Base-by-base conservation (phyloP, 2,797 vertebrate species). In the Pyrrhura leucotis region DNA sequence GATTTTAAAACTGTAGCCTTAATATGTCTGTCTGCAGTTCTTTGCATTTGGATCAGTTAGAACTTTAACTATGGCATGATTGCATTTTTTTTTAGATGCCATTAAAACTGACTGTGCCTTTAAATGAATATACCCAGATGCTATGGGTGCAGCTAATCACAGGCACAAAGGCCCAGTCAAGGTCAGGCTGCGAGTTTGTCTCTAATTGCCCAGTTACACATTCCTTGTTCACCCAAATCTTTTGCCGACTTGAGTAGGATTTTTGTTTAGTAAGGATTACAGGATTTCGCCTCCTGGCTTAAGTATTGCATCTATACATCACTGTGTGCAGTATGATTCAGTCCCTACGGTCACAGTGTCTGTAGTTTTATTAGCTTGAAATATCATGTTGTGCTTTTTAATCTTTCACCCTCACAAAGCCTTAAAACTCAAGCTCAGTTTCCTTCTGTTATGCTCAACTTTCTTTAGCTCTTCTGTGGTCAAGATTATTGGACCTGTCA, bases 201-300 rank as follows among this genome's bases (percentile, higher is more conserved):
- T 89, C 93, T 97, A 97, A 97, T 97, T 95, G 93, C 96, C 75
- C 37, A 35, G 92, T 92, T 95, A 83, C 61, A 94, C 95, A 96
- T 97, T 97, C 96, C 85, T 96, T 75, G 72, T 87, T 92, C 92
- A 83, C 68, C 8, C 78, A 96, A 96, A 97, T 94, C 93, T 96
- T 93, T 85, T 77, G 65, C 68, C 0, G 12, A 92, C 92, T 96
- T 96, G 93, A 97, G 93, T 96, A 89, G 89, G 78, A 96, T 96
- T 95, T 96, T 93, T 97, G 89, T 97, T 94, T 78, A 29, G 81
- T 47, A 26, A 85, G 94, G 93, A 96, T 96, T 96, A 95, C 81
- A 78, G 78, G 95, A 96, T 94, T 96, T 95, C 0, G 5, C 73
- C 80, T 91, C 45, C 71, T 40, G 47, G 66, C 22, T 87, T 72